Conservation (phyloP, 1,140 invertebrate genomes). For the Sinella curviseta region DNA sequence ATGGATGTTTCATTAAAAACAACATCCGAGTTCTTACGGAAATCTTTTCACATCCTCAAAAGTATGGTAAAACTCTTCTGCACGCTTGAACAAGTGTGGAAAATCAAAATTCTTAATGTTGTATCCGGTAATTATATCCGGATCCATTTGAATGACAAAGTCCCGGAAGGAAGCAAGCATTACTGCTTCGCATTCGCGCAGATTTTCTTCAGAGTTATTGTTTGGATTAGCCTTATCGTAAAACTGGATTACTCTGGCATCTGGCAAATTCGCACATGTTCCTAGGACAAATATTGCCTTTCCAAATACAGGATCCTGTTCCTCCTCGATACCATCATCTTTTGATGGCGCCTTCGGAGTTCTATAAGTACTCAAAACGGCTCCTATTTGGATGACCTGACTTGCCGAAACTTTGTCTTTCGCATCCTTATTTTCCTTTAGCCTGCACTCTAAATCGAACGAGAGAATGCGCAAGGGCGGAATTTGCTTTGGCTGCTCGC, state of each 20-base stretch:
- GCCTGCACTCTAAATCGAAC: constrained; percentile 44
- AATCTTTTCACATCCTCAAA: not conserved
- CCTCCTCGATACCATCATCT: too few species aligned
- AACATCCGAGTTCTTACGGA: not conserved
- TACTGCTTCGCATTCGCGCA: constrained; percentile 22
- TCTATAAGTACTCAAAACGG: constrained; percentile 26
- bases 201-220: not conserved
- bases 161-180: constrained; percentile 25
- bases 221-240: not conserved
- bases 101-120: constrained; percentile 48
- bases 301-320: not conserved
- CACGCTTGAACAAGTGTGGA: constrained; percentile 39
- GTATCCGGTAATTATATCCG: constrained; percentile 45
- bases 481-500: not conserved
- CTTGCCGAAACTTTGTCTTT: not conserved
- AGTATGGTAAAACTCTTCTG: constrained; percentile 17
- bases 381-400: constrained; percentile 42
- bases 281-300: constrained; percentile 25
- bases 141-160: constrained; percentile 38
- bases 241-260: constrained; percentile 36
- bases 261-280: constrained; percentile 32
- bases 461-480: constrained; percentile 38
- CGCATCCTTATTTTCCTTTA: not conserved
- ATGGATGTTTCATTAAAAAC: not conserved
- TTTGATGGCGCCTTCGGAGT: not conserved